Evolutionary conservation across 2,888 invertebrate genomes (phyloP), one percentile per base, ranked within the genome.

Genomic region (Eristalis tenax): DNA sequence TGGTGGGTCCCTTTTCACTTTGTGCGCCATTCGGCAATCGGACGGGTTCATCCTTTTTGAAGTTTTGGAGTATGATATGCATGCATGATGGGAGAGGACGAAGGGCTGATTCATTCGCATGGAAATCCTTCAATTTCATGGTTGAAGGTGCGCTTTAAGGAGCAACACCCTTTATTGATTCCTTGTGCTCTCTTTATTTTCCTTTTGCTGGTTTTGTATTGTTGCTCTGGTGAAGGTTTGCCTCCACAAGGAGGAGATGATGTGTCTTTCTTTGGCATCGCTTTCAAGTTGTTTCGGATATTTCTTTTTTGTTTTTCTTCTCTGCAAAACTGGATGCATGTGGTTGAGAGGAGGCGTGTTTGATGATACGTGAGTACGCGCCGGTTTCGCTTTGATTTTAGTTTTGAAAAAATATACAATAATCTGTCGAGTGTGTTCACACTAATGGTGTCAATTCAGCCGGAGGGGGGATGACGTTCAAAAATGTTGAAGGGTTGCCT

Each of bases 121-220:
- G 80, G 78, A 86, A 82, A 82, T 86, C 85, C 77, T 85, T 85
- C 81, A 77, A 85, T 85, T 85, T 85, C 77, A 86, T 86, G 85
- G 82, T 82, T 82, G 74, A 82, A 81, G 82, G 85, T 86, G 68
- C 63, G 40, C 82, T 82, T 82, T 86, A 82, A 78, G 74, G 82
- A 86, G 85, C 85, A 86, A 78, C 85, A 86, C 77, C 82, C 77
- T 77, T 57, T 69, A 66, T 82, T 61, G 69, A 86, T 82, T 78
- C 50, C 70, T 73, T 15, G 23, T 15, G 32, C 59, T 43, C 59
- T 13, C 22, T 23, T 28, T 22, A 32, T 10, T 2, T 43, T 50
- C 22, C 22, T 5, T n/a, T 43, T 6, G n/a, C 13, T 13, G 43
- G 18, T 28, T 73, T n/a, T 28, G 23, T 22, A 64, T 56, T 64